A percentile compares a stretch with the other conserved stretches of the same genome.
These are phyloP conservation scores for Hybos culiciformis DNA, from an alignment of 2,888 invertebrate genomes.

Conservation along the genomic window DNA sequence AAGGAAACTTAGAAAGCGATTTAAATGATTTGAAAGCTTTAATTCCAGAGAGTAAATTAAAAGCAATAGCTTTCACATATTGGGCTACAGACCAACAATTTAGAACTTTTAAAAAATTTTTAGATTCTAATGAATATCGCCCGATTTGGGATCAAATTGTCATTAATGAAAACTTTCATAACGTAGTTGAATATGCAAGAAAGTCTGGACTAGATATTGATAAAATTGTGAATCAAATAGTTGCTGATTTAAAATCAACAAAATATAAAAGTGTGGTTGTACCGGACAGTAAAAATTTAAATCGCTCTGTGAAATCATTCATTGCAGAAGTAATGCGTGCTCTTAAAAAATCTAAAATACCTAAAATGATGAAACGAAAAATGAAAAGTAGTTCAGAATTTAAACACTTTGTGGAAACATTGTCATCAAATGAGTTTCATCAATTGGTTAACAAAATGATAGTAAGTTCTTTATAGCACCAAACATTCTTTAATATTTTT, in stretches of 20 bases:
- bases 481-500: not conserved
- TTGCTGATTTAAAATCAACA: not conserved
- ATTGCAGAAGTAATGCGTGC: not conserved
- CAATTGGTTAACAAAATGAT: not conserved
- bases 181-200: not conserved
- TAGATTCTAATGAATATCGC: not conserved
- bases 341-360: not conserved
- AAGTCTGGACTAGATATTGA: not conserved
- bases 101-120: not conserved
- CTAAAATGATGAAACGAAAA: not conserved
- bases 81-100: not conserved
- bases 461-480: not conserved
- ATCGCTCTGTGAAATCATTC: not conserved
- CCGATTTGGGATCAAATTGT: not conserved
- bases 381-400: not conserved
- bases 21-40: not conserved
- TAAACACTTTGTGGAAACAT: not conserved
- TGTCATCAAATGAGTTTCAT: not conserved
- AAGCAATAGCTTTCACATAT: not conserved
- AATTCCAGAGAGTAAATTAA: not conserved
- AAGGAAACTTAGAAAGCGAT: too few relatives aligned
- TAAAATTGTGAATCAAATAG: not conserved
- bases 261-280: not conserved
- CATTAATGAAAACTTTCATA: not conserved
- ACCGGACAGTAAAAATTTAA: too few relatives aligned